Evolutionary conservation across 2,888 invertebrate species (phyloP), one percentile per base, ranked within the genome.

Genomic region (Dasypolia templi): DNA sequence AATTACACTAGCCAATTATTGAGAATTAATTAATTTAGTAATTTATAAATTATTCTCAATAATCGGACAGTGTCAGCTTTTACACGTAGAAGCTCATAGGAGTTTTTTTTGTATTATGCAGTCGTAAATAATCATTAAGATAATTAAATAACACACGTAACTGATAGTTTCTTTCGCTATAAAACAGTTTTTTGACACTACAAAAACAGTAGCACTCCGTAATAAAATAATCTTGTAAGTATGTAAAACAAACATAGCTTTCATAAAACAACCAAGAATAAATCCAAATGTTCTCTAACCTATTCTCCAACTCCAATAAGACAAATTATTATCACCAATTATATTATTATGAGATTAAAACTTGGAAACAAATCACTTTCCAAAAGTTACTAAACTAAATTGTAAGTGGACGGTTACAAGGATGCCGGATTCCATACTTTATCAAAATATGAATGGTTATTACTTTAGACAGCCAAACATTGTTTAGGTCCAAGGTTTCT

Each of bases 381-480:
- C 2, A 39, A 51, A 65, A 74, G 42, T 79, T 68, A n/a, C 26
- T 44, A 12, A 68, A 62, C 19, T 66, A 72, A 68, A 46, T 29
- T 65, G 0, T 56, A 71, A 79, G 46, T 65, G 51, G 64, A 51
- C 68, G 39, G 49, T 29, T n/a, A 77, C 29, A 39, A 42, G 66
- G 59, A 19, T 42, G 61, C 76, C 59, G 32, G 62, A 62, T 46
- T 42, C 29, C 22, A 29, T 51, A 72, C 82, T 39, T 35, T 42
- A 39, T 83, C 84, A 81, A 77, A 77, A 72, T 72, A 51, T 67
- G 12, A 49, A 77, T 35, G 53, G 55, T 53, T 77, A 84, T 77
- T 72, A 51, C 42, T 62, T 35, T 19, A 42, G 83, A 83, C 83
- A 73, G 12, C 26, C 32, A 12, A 44, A 64, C 62, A 73, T 64